phyloP scores from a whole-genome alignment of 2,888 invertebrate species.

The Tenthredo amoena region DNA sequence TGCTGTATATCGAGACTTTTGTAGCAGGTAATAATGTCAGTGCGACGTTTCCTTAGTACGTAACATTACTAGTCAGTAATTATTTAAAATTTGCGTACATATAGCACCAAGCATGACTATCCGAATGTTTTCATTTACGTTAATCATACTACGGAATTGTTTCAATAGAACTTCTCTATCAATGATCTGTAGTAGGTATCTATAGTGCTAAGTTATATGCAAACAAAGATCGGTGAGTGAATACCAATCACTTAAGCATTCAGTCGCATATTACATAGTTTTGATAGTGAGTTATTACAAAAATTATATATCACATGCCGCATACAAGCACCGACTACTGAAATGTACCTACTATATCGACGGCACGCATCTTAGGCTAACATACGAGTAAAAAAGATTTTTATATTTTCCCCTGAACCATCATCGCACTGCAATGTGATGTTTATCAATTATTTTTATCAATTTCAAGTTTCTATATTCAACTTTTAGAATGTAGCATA shows the following conservation, averaged over 20 bases:
- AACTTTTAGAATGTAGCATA: neutral
- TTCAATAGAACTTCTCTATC: neutral
- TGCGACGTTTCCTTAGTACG: slow-evolving; percentile 52
- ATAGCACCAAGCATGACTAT: slow-evolving; percentile 47
- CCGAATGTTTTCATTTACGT: neutral
- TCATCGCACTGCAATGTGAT: slow-evolving; percentile 14
- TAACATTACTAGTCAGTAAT: slow-evolving; percentile 60
- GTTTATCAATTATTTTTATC: neutral
- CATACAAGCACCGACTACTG: slow-evolving; percentile 36
- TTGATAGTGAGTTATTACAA: neutral
- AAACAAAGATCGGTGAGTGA: slow-evolving; percentile 4
- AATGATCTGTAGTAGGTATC: neutral
- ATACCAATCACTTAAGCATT: neutral
- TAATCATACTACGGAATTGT: slow-evolving; percentile 4
- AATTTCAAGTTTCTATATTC: neutral
- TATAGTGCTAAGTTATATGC: slow-evolving; percentile 9
- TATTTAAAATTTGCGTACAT: slow-evolving; percentile 7
- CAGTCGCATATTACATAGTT: neutral
- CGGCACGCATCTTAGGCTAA: neutral
- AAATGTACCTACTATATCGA: slow-evolving; percentile 24
- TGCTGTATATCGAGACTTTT: slow-evolving; percentile 20
- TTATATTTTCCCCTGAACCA: neutral
- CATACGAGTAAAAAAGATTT: slow-evolving; percentile 1
- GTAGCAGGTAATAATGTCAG: slow-evolving; percentile 14
- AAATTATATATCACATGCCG: slow-evolving; percentile 35